Percentiles rank a stretch among this genome's conserved stretches.
Conservation (phyloP, 2,113 vertebrate species). For the Bubo bubo region DNA sequence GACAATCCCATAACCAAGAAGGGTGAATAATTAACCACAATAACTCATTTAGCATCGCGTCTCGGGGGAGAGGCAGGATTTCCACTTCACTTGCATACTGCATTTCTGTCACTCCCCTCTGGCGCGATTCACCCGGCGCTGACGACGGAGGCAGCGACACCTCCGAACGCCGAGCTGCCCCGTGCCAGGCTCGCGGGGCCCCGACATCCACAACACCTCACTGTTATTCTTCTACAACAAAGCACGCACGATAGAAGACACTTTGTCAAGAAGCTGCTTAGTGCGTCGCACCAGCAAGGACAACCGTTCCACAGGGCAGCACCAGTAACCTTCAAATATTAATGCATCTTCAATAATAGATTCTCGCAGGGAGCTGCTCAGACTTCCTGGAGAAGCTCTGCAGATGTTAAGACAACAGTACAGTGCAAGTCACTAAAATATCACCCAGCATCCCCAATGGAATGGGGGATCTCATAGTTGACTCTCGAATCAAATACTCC, state of each 20-base stretch:
- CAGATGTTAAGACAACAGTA: neutral
- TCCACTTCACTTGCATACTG: neutral
- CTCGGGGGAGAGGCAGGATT: neutral
- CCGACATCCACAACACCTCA: neutral
- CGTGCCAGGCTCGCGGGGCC: accelerated
- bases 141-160: neutral
- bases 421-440: too few species aligned
- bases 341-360: neutral
- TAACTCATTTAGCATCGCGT: neutral
- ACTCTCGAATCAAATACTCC: accelerated
- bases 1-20: neutral
- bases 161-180: accelerated
- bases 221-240: accelerated
- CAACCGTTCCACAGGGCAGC: neutral
- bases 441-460: neutral
- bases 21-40: neutral
- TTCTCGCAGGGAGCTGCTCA: neutral
- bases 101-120: neutral
- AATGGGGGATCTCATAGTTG: neutral
- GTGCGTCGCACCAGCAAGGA: neutral
- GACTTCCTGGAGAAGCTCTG: neutral
- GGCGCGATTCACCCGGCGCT: neutral
- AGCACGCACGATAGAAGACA: accelerated
- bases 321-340: neutral
- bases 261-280: neutral